Conservation (phyloP, 2,113 vertebrate genomes). For the Odobenus rosmarus region DNA sequence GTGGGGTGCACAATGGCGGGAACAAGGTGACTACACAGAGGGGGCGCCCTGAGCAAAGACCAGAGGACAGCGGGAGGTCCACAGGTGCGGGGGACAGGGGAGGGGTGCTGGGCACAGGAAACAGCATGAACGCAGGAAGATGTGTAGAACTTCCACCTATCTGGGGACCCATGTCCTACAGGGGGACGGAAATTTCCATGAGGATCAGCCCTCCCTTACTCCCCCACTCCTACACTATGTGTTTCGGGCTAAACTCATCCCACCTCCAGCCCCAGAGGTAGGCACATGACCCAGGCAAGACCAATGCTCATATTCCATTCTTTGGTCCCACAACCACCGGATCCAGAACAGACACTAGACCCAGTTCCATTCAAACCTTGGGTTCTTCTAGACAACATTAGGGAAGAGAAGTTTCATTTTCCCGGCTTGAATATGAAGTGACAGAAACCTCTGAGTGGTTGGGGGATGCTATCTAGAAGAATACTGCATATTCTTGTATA, state of each 20-base stretch:
- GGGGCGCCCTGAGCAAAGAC: accelerated
- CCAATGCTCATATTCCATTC: background rate
- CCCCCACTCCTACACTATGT: background rate
- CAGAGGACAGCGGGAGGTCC: accelerated
- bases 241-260: background rate
- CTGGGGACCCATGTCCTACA: background rate
- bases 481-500: background rate
- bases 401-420: background rate
- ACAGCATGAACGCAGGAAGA: accelerated
- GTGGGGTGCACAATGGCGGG: background rate
- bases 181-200: background rate
- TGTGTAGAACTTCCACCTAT: accelerated
- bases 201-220: background rate
- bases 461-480: background rate
- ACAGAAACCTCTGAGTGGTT: background rate
- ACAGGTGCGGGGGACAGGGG: background rate
- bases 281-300: background rate
- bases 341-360: background rate
- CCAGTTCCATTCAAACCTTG: background rate
- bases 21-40: background rate
- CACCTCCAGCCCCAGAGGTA: background rate
- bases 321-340: background rate
- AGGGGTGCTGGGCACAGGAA: background rate
- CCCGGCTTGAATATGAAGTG: background rate
- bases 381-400: background rate